Base-by-base conservation (phyloP, 2,113 vertebrate species). In the Rhynchomys soricoides region DNA sequence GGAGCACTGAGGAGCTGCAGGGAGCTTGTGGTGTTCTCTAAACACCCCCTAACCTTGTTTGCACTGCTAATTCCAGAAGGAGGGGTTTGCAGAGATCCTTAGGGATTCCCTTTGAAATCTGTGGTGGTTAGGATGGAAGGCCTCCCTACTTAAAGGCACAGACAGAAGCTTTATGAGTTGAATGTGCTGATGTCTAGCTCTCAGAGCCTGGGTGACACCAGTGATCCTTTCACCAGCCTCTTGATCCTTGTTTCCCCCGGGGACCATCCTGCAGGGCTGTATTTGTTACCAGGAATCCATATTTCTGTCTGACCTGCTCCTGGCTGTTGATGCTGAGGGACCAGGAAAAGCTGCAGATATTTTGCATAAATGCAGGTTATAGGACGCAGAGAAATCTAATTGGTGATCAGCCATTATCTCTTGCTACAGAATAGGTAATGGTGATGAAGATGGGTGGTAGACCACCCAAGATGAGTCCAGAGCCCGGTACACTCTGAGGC, bases 51-150 rank as follows among this genome's bases (percentile, higher is more conserved):
- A 5, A 3, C 12, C 82, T 70, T 62, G 73, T 95, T 82, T 52
- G 93, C 78, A 62, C 15, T 40, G 90, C 50, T 94, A 68, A 93
- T 55, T 52, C 90, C 74, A 68, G 34, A 86, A 87, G 87, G 16
- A 8, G 48, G n/a, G 45, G 86, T 66, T 55, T 45, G 73, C 93
- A 1, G 16, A n/a, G 50, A 73, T 22, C 0, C 0, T 95, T 77
- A 89, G 97, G n/a, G 34, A 93, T 94, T 93, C 96, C 50, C 43
- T 95, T 90, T 94, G 92, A 93, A 91, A 68, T 86, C 10, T 4
- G 50, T 0, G 1, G 73, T 88, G 52, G 64, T 59, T 66, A 52
- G 75, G 17, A 82, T 66, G 73, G 3, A 73, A 52, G n/a, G 4
- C 50, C 19, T 40, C 16, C 34, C 50, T 16, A 7, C 3, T 16